Base-by-base conservation (phyloP, 92 coral and sea anemone species). In the Porites rus region DNA sequence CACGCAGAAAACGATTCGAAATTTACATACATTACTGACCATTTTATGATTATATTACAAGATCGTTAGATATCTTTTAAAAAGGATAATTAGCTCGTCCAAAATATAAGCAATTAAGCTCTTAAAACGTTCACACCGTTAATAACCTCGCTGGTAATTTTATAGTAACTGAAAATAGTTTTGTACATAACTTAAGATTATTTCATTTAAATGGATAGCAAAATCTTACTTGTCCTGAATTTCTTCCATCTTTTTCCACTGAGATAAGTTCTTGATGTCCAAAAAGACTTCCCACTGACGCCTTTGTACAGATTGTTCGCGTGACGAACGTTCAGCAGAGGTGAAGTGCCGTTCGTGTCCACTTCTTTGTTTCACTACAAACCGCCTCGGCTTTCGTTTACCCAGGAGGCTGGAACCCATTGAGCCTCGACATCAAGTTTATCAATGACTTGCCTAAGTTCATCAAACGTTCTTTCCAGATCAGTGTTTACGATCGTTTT, bases 381-480 rank as follows among this genome's bases (percentile, higher is more conserved):
- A 76, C 68, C 63, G 31, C 72, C 85, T 25, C 73, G 78, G 59
- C 79, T 71, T 3, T 86, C 88, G 52, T 66, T 71, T 50, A 95
- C 92, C 99, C 99, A 97, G 43, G 93, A 91, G 51, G 90, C 94
- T 84, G 98, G 99, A 11, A 92, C 98, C 99, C 99, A 97, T 75
- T 95, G 94, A 61, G 94, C 86, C 77, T 94, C 97, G 43, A 90
- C 77, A 43, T 95, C 98, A 56, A 95, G 86, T 81, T 89, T 96
- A 38, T 93, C 98, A 21, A 97, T 92, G 74, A 84, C 91, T 84
- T 88, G 92, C 46, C 90, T 90, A 13, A 97, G 79, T 75, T 97
- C 99, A 75, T 95, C 98, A 70, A 93, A 95, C 56, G 99, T 92
- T 85, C 98, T 92, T 71, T 97, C 99, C 69, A 97, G 82, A 88